These are phyloP conservation scores for Psittacus erithacus DNA, from an alignment of 2,113 vertebrate genomes.

Conservation along the genomic window DNA sequence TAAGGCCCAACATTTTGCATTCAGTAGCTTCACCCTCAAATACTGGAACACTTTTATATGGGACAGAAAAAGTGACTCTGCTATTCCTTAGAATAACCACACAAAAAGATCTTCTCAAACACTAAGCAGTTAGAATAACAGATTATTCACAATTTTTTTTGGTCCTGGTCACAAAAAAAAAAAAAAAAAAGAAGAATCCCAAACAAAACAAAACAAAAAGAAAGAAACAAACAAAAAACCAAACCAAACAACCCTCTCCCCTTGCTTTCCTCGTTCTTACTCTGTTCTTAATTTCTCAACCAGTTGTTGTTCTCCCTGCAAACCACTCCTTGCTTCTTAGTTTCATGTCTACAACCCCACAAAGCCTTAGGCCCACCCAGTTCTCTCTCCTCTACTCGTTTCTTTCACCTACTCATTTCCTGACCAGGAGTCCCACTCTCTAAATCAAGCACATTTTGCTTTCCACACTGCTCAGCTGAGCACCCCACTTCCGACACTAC, in stretches of 20 bases:
- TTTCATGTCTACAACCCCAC: neutral
- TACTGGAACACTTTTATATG: neutral
- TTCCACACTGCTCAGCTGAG: neutral
- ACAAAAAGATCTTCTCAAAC: neutral
- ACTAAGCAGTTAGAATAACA: neutral
- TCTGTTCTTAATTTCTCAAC: neutral
- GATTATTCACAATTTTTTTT: neutral
- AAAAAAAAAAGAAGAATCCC: too few species aligned
- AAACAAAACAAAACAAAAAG: neutral
- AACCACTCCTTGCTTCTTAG: neutral
- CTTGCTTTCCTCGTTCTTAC: neutral
- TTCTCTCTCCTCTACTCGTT: neutral
- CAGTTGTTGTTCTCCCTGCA: neutral
- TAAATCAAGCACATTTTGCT: neutral
- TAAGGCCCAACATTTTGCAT: neutral
- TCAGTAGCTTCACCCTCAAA: neutral
- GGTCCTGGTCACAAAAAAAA: neutral
- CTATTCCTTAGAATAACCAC: neutral
- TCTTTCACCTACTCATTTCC: neutral
- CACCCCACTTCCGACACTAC: neutral
- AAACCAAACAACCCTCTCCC: neutral
- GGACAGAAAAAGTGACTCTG: neutral
- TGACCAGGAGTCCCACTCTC: neutral
- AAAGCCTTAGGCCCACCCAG: neutral
- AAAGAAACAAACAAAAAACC: neutral